Evolutionary conservation across 2,888 invertebrate species (phyloP), one percentile per base, ranked within the genome.

Genomic region (Hoplodrina ambigua): DNA sequence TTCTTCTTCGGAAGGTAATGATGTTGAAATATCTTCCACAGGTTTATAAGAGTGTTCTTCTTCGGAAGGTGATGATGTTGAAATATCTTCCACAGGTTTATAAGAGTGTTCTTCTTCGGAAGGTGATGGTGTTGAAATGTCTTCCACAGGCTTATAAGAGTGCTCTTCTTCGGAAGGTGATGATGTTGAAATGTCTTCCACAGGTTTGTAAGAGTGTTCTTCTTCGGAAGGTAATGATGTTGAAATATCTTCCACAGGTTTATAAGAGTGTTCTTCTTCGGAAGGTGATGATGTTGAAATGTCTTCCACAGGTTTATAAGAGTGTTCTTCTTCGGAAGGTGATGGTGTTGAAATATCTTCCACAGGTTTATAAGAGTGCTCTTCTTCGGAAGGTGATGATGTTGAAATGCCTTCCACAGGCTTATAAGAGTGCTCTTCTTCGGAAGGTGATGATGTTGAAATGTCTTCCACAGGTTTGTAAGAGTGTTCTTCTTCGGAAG

Each of bases 251-350:
- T 89, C 87, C 25, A 81, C 64, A 37, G 61, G 64, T 74, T 88
- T 88, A 75, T 92, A 92, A 6, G 91, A 90, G 68, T 93, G 93
- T 82, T 93, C 91, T 82, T 93, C 75, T 67, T 82, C 66, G 63
- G 25, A 19, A 19, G 50, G 50, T 55, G 33, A n/a, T 30, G n/a
- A 20, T 33, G 55, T 30, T 33, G 55, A 33, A 33, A 8, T 55
- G 0, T 55, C 55, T 33, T 55, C 55, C 17, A 30, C 10, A 30
- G 55, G 55, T 15, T 55, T 55, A 2, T 33, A 33, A 3, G 55
- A 33, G 33, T 30, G 55, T 10, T 55, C 55, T 3, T 55, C 55
- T 10, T 17, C 30, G 17, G 55, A n/a, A n/a, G 55, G 55, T 55
- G 55, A 55, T 17, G 55, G 10, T 6, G 55, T 55, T 8, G 33